These are phyloP conservation scores for Pogonocichla stellata DNA, from an alignment of 2,113 vertebrate genomes.

Conservation along the genomic window DNA sequence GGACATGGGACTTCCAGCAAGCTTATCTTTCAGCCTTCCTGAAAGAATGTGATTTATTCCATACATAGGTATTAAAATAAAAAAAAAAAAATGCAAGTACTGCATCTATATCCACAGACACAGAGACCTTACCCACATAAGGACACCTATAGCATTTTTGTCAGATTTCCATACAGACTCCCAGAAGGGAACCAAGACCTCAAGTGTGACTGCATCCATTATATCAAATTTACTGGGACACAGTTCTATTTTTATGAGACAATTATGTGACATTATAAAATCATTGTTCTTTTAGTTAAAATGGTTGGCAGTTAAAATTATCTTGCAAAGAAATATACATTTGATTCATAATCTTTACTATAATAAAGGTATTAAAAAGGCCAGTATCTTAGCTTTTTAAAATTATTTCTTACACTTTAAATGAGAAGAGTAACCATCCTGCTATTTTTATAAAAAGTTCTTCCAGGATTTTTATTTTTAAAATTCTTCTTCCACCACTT, in stretches of 20 bases:
- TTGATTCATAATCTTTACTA: not conserved
- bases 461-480: constrained; percentile 14
- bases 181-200: not conserved
- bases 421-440: not conserved
- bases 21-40: not conserved
- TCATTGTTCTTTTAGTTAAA: not conserved
- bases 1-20: not conserved
- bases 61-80: not conserved
- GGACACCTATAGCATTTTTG: not conserved
- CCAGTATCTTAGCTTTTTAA: not conserved
- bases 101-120: not conserved
- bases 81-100: not conserved
- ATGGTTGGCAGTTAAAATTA: not conserved
- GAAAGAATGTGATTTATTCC: not conserved
- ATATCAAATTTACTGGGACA: not conserved
- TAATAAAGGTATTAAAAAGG: not conserved
- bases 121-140: not conserved
- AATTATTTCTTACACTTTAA: not conserved
- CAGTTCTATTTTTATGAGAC: not conserved
- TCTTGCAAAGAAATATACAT: not conserved
- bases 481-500: not conserved
- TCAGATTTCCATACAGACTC: not conserved
- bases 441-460: not conserved
- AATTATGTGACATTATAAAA: not conserved
- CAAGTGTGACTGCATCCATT: not conserved